Percentiles rank a stretch among this genome's conserved stretches.
These are phyloP conservation scores for Synanthedon formicaeformis DNA, from an alignment of 2,888 invertebrate species.

Conservation along the genomic window DNA sequence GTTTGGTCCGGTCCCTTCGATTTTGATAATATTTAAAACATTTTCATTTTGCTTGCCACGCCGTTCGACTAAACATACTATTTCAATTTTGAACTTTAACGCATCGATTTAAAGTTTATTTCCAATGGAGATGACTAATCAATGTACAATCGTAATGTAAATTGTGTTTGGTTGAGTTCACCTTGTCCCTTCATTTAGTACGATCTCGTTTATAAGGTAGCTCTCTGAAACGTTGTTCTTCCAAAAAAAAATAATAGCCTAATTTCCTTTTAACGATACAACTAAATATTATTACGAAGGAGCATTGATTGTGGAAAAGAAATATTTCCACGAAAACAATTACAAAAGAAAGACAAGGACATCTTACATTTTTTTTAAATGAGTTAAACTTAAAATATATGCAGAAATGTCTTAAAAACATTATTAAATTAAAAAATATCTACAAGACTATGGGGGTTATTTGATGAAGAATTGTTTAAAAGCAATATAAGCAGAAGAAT, in stretches of 20 bases:
- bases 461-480: too few relatives aligned
- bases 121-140: not conserved
- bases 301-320: not conserved
- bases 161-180: not conserved
- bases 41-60: conserved; percentile 22
- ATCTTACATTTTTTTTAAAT: too few relatives aligned
- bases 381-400: too few relatives aligned
- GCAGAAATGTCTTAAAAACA: too few relatives aligned
- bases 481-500: too few relatives aligned
- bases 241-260: not conserved
- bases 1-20: conserved; percentile 23
- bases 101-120: not conserved
- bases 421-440: too few relatives aligned
- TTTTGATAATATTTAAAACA: conserved; percentile 30
- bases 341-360: too few relatives aligned
- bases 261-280: not conserved
- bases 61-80: not conserved
- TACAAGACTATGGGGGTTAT: too few relatives aligned
- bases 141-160: not conserved
- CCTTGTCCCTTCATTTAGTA: not conserved
- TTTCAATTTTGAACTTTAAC: not conserved
- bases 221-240: not conserved
- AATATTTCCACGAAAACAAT: too few relatives aligned
- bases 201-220: not conserved
- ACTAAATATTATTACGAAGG: not conserved